These are phyloP conservation scores for Esperia sulphurella DNA, from an alignment of 2,888 invertebrate species.

Conservation along the genomic window DNA sequence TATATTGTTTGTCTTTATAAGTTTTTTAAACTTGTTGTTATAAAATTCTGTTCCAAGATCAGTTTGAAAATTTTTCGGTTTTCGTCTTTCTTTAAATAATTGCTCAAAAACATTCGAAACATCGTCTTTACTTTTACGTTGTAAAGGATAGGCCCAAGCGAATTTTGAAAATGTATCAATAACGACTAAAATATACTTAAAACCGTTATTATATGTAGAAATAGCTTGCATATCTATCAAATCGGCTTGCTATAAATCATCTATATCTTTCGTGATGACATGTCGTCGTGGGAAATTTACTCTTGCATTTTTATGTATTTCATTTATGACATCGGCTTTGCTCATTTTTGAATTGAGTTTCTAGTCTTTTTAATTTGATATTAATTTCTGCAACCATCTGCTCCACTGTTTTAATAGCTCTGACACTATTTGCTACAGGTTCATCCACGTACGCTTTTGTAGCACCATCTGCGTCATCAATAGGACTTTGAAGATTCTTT, in stretches of 20 bases:
- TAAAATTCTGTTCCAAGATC: slow-evolving; percentile 12
- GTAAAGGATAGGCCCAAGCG: slow-evolving; percentile 11
- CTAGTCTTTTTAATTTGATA: background rate
- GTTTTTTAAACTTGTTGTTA: background rate
- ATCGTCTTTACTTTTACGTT: slow-evolving; percentile 7
- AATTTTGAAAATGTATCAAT: slow-evolving; percentile 16
- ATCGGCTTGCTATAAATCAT: slow-evolving; percentile 59
- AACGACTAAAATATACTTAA: slow-evolving; percentile 11
- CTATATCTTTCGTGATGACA: slow-evolving; percentile 38
- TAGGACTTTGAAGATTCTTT: background rate
- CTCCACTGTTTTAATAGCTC: background rate
- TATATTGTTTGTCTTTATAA: slow-evolving; percentile 6
- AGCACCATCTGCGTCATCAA: background rate
- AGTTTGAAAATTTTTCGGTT: slow-evolving; percentile 14
- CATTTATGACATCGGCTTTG: slow-evolving; percentile 6
- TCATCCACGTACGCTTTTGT: slow-evolving; percentile 2
- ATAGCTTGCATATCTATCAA: slow-evolving; percentile 27
- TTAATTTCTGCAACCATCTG: background rate
- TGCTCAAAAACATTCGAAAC: background rate
- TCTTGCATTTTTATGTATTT: slow-evolving; percentile 17
- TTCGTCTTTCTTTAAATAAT: background rate
- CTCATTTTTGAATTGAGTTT: slow-evolving; percentile 5
- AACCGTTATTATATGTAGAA: slow-evolving; percentile 11
- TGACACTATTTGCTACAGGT: background rate
- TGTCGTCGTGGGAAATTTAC: slow-evolving; percentile 36